Base-by-base conservation (phyloP, 2,888 invertebrate genomes). In the Cephus sareptanus region DNA sequence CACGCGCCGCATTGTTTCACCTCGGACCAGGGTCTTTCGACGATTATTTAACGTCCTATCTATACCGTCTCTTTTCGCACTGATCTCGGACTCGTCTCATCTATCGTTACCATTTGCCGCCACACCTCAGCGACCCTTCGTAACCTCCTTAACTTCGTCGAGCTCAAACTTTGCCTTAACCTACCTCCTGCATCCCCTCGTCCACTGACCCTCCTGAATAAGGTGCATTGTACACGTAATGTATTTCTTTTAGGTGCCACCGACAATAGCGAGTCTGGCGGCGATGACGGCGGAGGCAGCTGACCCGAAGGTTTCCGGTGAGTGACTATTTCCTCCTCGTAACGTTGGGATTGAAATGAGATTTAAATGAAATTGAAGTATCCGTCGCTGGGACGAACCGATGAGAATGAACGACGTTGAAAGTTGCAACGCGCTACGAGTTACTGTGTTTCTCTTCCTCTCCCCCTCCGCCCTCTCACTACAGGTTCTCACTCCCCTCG, bases 231-330 rank as follows among this genome's bases (percentile, higher is more conserved):
- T 71, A 71, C 71, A 71, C 71, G 71, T 71, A 71, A 71, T 23
- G 13, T 68, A 34, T 84, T 74, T 76, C 75, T 88, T 88, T 84
- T 84, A 91, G 91, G 89, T 90, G 85, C 89, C 90, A 83, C 88
- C 91, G 83, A 89, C 91, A 85, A 91, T 91, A 87, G 90, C 90
- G 78, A 91, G 89, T 85, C 87, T 91, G 81, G 89, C 90, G 85
- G 89, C 90, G 80, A 90, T 91, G 88, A 91, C 90, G 85, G 90
- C 89, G 85, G 91, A 91, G 83, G 88, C 89, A 86, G 87, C 90
- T 87, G 91, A 91, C 88, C 90, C 90, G 85, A 91, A 91, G 88
- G 90, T 91, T 88, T 90, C 91, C 87, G 91, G 91, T 91, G 87
- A 91, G 91, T 91, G 76, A 74, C 75, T 76, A 37, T 79, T 81